Conservation (phyloP, 2,888 invertebrate genomes). For the Coleophora deauratella region DNA sequence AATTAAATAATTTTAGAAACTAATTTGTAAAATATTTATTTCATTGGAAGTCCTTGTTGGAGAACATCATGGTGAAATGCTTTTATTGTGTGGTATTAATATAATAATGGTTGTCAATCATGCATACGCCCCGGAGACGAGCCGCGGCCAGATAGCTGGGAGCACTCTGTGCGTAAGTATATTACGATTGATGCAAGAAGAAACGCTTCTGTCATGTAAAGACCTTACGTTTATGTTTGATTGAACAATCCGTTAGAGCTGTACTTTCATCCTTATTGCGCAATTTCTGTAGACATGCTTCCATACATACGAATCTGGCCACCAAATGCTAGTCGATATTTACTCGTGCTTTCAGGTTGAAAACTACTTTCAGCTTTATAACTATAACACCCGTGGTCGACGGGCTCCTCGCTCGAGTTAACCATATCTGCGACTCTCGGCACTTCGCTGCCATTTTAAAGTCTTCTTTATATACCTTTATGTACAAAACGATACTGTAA, state of each 20-base stretch:
- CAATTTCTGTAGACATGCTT: conserved; percentile 55
- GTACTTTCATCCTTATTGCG: conserved; percentile 47
- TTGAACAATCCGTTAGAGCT: conserved; percentile 32
- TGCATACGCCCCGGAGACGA: conserved; percentile 63
- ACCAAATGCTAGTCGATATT: conserved; percentile 39
- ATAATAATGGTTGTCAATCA: conserved; percentile 72
- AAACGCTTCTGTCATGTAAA: conserved; percentile 46
- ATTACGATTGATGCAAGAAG: conserved; percentile 57
- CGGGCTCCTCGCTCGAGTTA: too few species aligned
- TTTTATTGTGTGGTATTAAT: conserved; percentile 67
- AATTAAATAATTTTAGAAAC: too few species aligned
- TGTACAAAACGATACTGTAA: too few species aligned
- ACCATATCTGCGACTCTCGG: neutral
- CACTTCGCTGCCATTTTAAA: too few species aligned
- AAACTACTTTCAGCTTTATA: conserved; percentile 33
- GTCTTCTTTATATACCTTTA: too few species aligned
- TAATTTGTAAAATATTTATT: conserved; percentile 1
- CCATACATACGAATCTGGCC: conserved; percentile 40
- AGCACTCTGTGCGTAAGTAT: conserved; percentile 62
- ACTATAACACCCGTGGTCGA: conserved; percentile 21
- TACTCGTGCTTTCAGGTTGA: conserved; percentile 37
- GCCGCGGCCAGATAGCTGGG: conserved; percentile 57
- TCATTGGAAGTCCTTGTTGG: conserved; percentile 39
- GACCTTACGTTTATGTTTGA: conserved; percentile 26
- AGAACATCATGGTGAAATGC: conserved; percentile 39